phyloP scores from a whole-genome alignment of 1,140 invertebrate species.

The Drosophila murphyi region DNA sequence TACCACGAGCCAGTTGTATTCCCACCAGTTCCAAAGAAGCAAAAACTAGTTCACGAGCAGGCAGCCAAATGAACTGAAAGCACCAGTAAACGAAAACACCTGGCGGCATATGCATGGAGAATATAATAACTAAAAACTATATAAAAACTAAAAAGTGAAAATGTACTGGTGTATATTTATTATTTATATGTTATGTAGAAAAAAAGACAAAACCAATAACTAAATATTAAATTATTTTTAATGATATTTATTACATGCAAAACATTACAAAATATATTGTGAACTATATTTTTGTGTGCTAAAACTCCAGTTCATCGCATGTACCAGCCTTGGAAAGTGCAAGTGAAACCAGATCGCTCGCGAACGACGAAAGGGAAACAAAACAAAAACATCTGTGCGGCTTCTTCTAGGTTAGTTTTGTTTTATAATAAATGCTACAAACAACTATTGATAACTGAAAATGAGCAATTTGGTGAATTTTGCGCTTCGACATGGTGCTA shows the following conservation, averaged over 20 bases:
- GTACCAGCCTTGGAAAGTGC: conserved; percentile 5
- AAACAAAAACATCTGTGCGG: conserved; percentile 68
- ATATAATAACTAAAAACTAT: too few species aligned
- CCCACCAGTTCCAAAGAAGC: conserved; percentile 25
- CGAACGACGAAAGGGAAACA: conserved; percentile 28
- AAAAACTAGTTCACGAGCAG: conserved; percentile 8
- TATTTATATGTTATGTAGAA: too few species aligned
- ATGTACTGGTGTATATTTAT: too few species aligned
- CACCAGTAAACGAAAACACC: neutral
- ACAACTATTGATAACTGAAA: conserved; percentile 48
- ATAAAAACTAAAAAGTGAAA: neutral
- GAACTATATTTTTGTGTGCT: neutral
- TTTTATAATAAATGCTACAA: conserved; percentile 71
- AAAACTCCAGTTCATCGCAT: neutral
- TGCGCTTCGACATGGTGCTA: conserved; percentile 45
- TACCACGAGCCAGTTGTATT: conserved; percentile 44
- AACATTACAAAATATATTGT: neutral
- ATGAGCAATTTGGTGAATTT: conserved; percentile 68
- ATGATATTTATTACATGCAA: neutral
- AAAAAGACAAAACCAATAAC: neutral
- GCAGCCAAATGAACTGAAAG: neutral
- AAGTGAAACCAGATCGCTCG: conserved; percentile 13
- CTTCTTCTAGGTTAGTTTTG: conserved; percentile 64
- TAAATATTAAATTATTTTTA: neutral
- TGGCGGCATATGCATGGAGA: neutral